These are phyloP conservation scores for Rhinophrynus dorsalis DNA, from an alignment of 2,797 vertebrate species.

Conservation along the genomic window DNA sequence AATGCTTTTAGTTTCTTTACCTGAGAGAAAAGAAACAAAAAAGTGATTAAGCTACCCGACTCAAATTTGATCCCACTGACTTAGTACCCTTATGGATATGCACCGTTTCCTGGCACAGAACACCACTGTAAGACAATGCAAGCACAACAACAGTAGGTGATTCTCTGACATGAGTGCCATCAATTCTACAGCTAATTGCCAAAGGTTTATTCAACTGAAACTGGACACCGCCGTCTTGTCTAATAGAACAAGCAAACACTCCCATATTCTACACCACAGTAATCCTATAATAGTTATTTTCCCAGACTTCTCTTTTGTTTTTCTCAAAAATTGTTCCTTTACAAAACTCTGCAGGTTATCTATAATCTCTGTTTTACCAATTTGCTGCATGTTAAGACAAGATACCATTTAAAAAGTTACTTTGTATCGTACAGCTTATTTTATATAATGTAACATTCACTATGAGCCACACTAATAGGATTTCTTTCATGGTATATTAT, in stretches of 20 bases:
- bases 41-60: background rate
- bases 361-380: constrained; percentile 16
- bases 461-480: constrained; percentile 7
- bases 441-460: background rate
- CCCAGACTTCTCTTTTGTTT: background rate
- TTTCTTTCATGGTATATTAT: constrained; percentile 14
- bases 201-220: constrained; percentile 30
- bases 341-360: constrained; percentile 15
- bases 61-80: background rate
- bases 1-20: constrained; percentile 89
- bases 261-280: constrained; percentile 11
- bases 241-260: constrained; percentile 10
- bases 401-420: constrained; percentile 9
- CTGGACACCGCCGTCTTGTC: constrained; percentile 11
- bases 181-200: constrained; percentile 7
- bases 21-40: constrained; percentile 64
- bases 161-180: constrained; percentile 5
- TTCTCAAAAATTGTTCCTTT: background rate
- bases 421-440: background rate
- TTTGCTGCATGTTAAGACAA: constrained; percentile 11
- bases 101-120: background rate
- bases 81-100: background rate
- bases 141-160: background rate
- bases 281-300: constrained; percentile 32
- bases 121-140: background rate